phyloP scores from a whole-genome alignment of 2,113 vertebrate genomes.

The Megaceryle torquata region DNA sequence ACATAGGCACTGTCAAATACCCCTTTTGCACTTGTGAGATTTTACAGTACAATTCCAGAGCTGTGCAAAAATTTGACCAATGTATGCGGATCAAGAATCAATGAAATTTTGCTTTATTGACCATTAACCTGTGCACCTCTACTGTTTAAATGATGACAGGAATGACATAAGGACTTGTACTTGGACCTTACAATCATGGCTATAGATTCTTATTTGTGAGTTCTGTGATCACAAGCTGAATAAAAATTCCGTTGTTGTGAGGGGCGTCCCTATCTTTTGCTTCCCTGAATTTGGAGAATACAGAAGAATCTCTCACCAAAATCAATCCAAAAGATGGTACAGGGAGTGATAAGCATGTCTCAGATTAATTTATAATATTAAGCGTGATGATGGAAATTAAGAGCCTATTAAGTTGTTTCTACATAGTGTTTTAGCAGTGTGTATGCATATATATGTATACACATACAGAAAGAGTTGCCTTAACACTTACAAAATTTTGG shows the following conservation, averaged over 20 bases:
- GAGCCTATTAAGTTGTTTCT: neutral
- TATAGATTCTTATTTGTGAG: neutral
- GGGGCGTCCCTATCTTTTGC: neutral
- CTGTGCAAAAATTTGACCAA: neutral
- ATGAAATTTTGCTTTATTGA: neutral
- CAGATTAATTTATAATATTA: neutral
- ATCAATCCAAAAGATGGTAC: neutral
- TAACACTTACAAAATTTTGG: neutral
- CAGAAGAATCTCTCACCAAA: neutral
- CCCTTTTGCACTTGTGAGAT: neutral
- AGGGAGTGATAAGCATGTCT: neutral
- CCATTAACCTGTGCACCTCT: neutral
- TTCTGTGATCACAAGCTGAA: neutral
- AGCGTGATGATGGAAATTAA: neutral
- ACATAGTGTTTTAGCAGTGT: neutral
- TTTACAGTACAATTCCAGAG: neutral
- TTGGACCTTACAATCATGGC: neutral
- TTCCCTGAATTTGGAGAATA: neutral
- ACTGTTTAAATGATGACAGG: neutral
- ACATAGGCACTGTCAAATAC: neutral
- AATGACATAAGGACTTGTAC: neutral
- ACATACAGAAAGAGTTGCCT: neutral
- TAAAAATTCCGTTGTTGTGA: neutral
- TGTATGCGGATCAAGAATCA: neutral
- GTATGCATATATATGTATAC: neutral